Evolutionary conservation across 2,888 invertebrate genomes (phyloP).

Genomic region (Acrocyrtus sp.): DNA sequence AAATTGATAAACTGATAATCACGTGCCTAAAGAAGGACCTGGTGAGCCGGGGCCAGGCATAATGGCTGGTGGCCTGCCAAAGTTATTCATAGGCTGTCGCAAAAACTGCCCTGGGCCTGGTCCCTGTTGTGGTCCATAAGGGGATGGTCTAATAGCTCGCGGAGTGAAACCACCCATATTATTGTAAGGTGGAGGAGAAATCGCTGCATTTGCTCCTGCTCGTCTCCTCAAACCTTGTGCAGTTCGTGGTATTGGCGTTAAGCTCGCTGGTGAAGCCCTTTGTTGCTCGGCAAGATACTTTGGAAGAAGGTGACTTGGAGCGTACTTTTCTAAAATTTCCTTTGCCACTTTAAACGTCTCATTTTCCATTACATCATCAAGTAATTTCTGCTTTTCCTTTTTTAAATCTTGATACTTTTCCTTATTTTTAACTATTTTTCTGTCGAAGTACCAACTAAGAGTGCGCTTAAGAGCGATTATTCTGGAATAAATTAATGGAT

Average conservation of each 20-base stretch:
- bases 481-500: constrained; percentile 68
- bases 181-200: constrained; percentile 18
- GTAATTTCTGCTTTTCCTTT: constrained; percentile 85
- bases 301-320: constrained; percentile 71
- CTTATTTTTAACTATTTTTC: constrained; percentile 82
- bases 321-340: constrained; percentile 88
- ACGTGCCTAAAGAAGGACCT: constrained; percentile 18
- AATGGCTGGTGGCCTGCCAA: constrained; percentile 45
- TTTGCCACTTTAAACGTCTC: constrained; percentile 97
- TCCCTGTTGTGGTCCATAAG: constrained; percentile 21
- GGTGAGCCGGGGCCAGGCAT: constrained; percentile 27
- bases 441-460: constrained; percentile 89
- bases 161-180: constrained; percentile 34
- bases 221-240: constrained; percentile 51
- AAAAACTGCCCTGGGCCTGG: constrained; percentile 37
- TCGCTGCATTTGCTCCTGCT: constrained; percentile 23
- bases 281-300: constrained; percentile 61
- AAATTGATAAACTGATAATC: background rate
- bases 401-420: constrained; percentile 76
- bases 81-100: constrained; percentile 50
- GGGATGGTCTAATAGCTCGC: constrained; percentile 46
- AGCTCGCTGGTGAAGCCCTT: constrained; percentile 26
- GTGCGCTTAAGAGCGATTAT: constrained; percentile 80
- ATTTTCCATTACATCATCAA: constrained; percentile 96
- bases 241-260: constrained; percentile 46